These are phyloP conservation scores for Siniperca scherzeri DNA, from an alignment of 2,797 vertebrate species.

Conservation along the genomic window DNA sequence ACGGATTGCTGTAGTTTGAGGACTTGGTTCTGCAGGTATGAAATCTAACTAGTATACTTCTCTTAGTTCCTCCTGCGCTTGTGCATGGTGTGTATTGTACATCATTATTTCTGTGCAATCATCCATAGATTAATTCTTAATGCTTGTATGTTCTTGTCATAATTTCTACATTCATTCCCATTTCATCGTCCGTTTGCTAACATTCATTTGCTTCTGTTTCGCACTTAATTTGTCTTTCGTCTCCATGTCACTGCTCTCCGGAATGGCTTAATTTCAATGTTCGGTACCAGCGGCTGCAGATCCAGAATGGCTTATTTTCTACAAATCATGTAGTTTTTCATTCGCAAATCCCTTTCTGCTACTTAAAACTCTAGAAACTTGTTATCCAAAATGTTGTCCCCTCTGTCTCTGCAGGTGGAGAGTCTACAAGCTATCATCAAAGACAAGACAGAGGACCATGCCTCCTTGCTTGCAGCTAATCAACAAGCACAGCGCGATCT, in stretches of 20 bases:
- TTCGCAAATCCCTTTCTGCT: conserved; percentile 10
- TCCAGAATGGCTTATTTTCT: conserved; percentile 65
- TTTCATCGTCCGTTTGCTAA: conserved; percentile 44
- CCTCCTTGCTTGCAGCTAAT: conserved; percentile 86
- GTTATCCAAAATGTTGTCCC: background rate
- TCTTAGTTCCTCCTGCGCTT: conserved; percentile 52
- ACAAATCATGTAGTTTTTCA: conserved; percentile 26
- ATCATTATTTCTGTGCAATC: conserved; percentile 42
- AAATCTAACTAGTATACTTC: conserved; percentile 58
- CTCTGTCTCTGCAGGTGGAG: conserved; percentile 86
- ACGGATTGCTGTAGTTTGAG: conserved; percentile 87
- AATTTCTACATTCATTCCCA: conserved; percentile 13
- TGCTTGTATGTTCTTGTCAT: conserved; percentile 12
- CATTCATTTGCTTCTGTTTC: conserved; percentile 43
- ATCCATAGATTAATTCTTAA: conserved; percentile 19
- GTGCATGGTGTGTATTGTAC: conserved; percentile 74
- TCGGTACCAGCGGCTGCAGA: conserved; percentile 52
- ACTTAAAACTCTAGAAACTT: background rate
- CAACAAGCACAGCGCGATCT: conserved; percentile 89
- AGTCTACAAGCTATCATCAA: conserved; percentile 90
- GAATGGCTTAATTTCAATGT: conserved; percentile 61
- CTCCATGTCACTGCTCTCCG: conserved; percentile 36
- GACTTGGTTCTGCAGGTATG: conserved; percentile 90
- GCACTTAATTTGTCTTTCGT: conserved; percentile 29
- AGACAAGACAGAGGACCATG: conserved; percentile 90